Base-by-base conservation (phyloP, 1,140 invertebrate genomes). In the Galleria mellonella region DNA sequence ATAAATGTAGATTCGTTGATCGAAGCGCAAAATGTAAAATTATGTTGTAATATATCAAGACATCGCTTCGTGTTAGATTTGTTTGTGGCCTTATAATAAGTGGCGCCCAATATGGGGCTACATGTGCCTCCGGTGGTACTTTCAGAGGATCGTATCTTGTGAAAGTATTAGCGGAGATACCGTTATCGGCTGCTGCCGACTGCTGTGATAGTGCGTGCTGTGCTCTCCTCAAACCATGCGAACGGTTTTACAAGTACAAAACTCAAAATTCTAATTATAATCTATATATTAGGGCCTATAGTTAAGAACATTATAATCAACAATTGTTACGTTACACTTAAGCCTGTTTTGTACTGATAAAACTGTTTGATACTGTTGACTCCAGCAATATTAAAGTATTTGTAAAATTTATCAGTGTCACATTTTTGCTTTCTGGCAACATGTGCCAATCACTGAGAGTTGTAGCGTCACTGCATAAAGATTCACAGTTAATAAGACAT, bases 121-220 rank as follows among this genome's bases (percentile, higher is more conserved):
- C 48, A 36, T 13, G 48, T 65, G 68, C 62, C 56, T 68, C 59
- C 61, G 44, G 55, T 29, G 50, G 43, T 51, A 46, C 54, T 54
- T 51, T 50, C 27, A 9, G 9, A 10, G 8, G 4, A 36, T 31
- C 43, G 35, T 14, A 23, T 6, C 6, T 23, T 23, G 2, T 23
- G 17, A 6, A 23, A 23, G 17, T 23, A 23, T 6, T 23, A 23
- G 2, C 6, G 55, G 67, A 51, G 59, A 47, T 62, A 46, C 46
- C 35, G 10, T 48, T 46, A 11, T 64, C 58, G 64, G 70, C 56
- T 49, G 6, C 47, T 49, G 69, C 73, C 72, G 67, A 66, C 49
- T 66, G 70, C 76, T 84, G 81, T 84, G 81, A 84, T 84, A 84
- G 69, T 71, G 58, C 62, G 75, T 72, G 74, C 75, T 81, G 79